Evolutionary conservation across 2,888 invertebrate species (phyloP).

Genomic region (Cephalotes varians): DNA sequence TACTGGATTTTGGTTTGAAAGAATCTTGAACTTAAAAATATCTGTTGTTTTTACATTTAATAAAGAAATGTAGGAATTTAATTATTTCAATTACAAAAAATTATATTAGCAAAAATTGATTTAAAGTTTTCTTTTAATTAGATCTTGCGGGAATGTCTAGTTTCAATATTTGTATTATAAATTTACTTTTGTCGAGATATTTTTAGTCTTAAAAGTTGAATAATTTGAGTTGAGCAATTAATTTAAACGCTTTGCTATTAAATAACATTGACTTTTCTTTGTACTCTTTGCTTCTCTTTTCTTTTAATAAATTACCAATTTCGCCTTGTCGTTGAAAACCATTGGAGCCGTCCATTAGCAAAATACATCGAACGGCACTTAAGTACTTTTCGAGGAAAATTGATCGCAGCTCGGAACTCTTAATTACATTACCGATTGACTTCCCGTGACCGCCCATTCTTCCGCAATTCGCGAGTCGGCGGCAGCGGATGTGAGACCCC

Average conservation of each 20-base stretch:
- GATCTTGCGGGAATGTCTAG: background rate
- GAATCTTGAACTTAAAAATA: background rate
- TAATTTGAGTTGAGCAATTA: background rate
- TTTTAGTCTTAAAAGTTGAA: background rate
- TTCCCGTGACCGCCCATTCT: slow-evolving; percentile 31
- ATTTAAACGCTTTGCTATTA: background rate
- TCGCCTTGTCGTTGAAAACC: slow-evolving; percentile 14
- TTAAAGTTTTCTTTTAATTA: background rate
- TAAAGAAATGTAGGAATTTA: background rate
- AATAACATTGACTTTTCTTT: background rate
- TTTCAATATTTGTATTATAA: background rate
- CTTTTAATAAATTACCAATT: slow-evolving; percentile 32
- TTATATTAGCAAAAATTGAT: background rate
- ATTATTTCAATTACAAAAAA: slow-evolving; percentile 11
- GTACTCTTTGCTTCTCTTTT: background rate
- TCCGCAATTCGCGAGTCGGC: slow-evolving; percentile 24
- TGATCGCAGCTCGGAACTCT: slow-evolving; percentile 36
- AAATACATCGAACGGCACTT: slow-evolving; percentile 40
- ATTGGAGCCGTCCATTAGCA: slow-evolving; percentile 24
- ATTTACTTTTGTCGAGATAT: background rate
- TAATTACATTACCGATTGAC: slow-evolving; percentile 52
- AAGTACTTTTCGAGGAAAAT: slow-evolving; percentile 39
- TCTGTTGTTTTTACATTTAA: background rate
- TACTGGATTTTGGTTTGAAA: background rate
- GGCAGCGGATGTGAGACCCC: slow-evolving; percentile 13